These are phyloP conservation scores for Homalodisca vitripennis DNA, from an alignment of 1,140 invertebrate species.

Conservation along the genomic window DNA sequence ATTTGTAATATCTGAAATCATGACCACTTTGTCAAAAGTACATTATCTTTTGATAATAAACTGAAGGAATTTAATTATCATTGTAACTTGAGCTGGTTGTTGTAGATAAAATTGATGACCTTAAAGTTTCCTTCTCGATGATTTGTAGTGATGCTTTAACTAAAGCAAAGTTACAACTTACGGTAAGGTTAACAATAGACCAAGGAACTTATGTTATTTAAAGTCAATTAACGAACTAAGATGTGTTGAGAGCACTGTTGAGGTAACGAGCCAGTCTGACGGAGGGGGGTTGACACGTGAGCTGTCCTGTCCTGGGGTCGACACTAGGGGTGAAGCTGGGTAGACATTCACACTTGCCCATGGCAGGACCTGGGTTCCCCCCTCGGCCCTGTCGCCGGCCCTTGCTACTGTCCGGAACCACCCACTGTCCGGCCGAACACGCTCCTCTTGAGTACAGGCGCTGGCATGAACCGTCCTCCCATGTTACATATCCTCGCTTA, in stretches of 20 bases:
- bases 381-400: constrained; percentile 43
- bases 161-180: too few relatives aligned
- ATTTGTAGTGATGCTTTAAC: too few relatives aligned
- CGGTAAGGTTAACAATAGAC: too few relatives aligned
- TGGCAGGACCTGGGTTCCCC: constrained; percentile 41
- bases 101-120: too few relatives aligned
- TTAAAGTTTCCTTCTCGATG: too few relatives aligned
- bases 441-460: constrained; percentile 52
- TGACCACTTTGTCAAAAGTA: too few relatives aligned
- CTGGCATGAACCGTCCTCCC: constrained; percentile 39
- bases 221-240: too few relatives aligned
- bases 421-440: constrained; percentile 69
- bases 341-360: constrained; percentile 65
- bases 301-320: constrained; percentile 42
- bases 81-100: too few relatives aligned
- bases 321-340: constrained; percentile 58
- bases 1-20: too few relatives aligned
- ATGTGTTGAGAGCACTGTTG: constrained; percentile 48
- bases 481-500: constrained; percentile 38
- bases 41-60: too few relatives aligned
- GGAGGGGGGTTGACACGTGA: constrained; percentile 50
- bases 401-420: constrained; percentile 58
- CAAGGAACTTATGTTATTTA: too few relatives aligned
- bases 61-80: too few relatives aligned
- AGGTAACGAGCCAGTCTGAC: constrained; percentile 53